A percentile compares a stretch with the other conserved stretches of the same genome.
Evolutionary conservation across 2,113 vertebrate genomes (phyloP).

Genomic region (Saccopteryx leptura): DNA sequence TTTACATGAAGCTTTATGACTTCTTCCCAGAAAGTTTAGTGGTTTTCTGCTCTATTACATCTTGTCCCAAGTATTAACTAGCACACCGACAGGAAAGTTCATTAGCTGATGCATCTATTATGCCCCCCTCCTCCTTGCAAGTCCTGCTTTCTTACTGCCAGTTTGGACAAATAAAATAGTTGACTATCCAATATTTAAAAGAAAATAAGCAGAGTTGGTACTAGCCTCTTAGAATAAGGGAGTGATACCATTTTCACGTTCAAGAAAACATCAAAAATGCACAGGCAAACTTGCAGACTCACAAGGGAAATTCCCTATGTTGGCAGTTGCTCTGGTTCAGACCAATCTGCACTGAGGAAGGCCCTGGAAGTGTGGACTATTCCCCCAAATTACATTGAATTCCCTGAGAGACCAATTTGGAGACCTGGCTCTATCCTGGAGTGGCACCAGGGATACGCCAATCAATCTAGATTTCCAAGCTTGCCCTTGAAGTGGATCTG

Average conservation of each 20-base stretch:
- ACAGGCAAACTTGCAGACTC: not conserved
- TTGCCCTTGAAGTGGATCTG: not conserved
- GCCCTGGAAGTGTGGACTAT: not conserved
- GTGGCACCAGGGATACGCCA: not conserved
- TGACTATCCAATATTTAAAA: not conserved
- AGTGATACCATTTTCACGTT: not conserved
- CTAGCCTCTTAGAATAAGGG: not conserved
- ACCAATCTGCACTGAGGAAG: not conserved
- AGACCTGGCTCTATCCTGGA: not conserved
- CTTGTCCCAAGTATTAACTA: not conserved
- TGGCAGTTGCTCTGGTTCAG: not conserved
- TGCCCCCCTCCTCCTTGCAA: not conserved
- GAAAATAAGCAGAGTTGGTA: not conserved
- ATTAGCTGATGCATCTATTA: not conserved
- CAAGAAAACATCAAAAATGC: not conserved
- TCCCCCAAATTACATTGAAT: not conserved
- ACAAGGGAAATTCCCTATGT: not conserved
- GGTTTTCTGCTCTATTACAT: not conserved
- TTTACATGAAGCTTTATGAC: not conserved
- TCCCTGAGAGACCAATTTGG: slow-evolving; percentile 57
- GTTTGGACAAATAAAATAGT: slow-evolving; percentile 28
- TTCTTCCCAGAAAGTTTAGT: not conserved
- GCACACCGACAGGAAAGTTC: not conserved
- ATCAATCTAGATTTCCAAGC: slow-evolving; percentile 16
- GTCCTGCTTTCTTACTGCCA: not conserved